These are phyloP conservation scores for Salvelinus namaycush DNA, from an alignment of 2,113 vertebrate species.

Conservation along the genomic window DNA sequence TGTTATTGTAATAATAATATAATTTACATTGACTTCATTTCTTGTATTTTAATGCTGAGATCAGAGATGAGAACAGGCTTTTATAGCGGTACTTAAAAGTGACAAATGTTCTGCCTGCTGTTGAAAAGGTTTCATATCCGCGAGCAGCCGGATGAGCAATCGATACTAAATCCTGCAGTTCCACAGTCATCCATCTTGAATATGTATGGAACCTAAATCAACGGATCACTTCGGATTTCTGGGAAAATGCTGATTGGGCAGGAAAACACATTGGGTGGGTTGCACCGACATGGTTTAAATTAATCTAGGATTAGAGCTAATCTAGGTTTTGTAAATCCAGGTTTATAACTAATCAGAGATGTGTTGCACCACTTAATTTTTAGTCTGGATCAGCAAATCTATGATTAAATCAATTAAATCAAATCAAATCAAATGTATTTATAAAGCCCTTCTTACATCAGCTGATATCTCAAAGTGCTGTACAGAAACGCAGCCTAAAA, in stretches of 20 bases:
- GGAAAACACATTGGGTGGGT: neutral
- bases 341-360: no score
- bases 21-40: conserved; percentile 5
- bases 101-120: conserved; percentile 19
- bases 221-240: conserved; percentile 28
- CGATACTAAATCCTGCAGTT: conserved; percentile 31
- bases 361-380: no score
- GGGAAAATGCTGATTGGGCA: conserved; percentile 3
- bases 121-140: conserved; percentile 32
- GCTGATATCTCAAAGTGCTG: no score
- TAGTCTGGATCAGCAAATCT: no score
- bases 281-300: neutral
- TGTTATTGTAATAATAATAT: no score
- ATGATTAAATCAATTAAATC: no score
- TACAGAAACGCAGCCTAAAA: no score
- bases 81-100: conserved; percentile 27
- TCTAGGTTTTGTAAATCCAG: no score
- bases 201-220: conserved; percentile 23
- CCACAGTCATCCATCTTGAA: conserved; percentile 35
- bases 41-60: neutral
- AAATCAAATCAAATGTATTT: no score
- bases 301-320: no score
- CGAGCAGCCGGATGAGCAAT: conserved; percentile 27
- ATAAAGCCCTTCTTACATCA: no score
- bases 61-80: neutral